These are phyloP conservation scores for Rhynchomys soricoides DNA, from an alignment of 2,113 vertebrate genomes.

Conservation along the genomic window DNA sequence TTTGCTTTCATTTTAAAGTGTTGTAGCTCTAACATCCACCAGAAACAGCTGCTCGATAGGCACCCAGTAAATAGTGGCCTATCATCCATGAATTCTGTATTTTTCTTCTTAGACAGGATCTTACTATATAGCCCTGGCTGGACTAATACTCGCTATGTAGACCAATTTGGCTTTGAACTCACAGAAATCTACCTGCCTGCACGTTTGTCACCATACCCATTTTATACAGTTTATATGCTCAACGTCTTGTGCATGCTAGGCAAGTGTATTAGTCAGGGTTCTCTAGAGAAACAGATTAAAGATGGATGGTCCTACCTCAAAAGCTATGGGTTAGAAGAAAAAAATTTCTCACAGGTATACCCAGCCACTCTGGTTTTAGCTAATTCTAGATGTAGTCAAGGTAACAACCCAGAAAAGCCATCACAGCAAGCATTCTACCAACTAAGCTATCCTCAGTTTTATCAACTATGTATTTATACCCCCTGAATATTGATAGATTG, in stretches of 20 bases:
- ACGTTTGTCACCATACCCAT: neutral
- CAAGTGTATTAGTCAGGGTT: neutral
- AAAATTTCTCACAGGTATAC: neutral
- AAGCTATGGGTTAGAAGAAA: neutral
- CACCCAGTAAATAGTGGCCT: slow-evolving; percentile 33
- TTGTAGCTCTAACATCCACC: slow-evolving; percentile 28
- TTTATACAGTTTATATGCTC: neutral
- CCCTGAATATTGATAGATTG: neutral
- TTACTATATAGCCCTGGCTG: neutral
- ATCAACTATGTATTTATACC: neutral
- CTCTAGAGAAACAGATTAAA: neutral
- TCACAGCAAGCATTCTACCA: neutral
- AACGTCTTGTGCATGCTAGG: neutral
- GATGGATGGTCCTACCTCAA: neutral
- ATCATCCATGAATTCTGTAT: neutral
- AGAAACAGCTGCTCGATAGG: neutral
- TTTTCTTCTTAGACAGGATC: neutral
- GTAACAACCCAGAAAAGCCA: neutral
- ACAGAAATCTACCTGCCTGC: neutral
- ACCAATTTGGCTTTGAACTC: neutral
- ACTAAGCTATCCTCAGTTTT: neutral
- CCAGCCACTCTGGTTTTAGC: neutral
- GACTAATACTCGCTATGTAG: neutral
- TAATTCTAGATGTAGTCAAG: neutral
- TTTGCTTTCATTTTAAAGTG: slow-evolving; percentile 43